Evolutionary conservation across 1,140 invertebrate genomes (phyloP), one percentile per base, ranked within the genome.

Genomic region (Drosophila kurseongensis): DNA sequence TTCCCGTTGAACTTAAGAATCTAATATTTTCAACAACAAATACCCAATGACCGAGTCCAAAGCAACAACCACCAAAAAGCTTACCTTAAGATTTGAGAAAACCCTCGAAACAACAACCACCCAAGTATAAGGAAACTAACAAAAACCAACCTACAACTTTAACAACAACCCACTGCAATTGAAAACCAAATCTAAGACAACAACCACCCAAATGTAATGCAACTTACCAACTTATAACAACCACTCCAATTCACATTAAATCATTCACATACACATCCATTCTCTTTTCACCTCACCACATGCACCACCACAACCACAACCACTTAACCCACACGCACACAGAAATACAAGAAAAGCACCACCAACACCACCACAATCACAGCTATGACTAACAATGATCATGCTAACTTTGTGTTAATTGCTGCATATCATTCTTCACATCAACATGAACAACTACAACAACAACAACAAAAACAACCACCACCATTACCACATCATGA

Each of bases 381-480:
- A 71, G 54, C 69, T 92, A 65, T 91, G 76, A 84, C 75, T 80
- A 91, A 83, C 63, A 82, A 75, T 77, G 83, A 86, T 89, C 75
- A 81, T 89, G 84, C 85, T 89, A 84, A 89, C 84, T 80, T 83
- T 84, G 38, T 88, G 86, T 82, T 91, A 84, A 91, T 91, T 85
- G 86, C 90, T 88, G 83, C 90, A 81, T 90, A 91, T 91, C 83
- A 91, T 91, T 81, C 90, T 90, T 84, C 85, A 90, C 77, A 82
- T 85, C 75, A 91, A 91, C 89, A 91, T 75, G 89, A 84, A 78
- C 65, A 80, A 77, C 84, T 73, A 72, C 86, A 78, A 78, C 74
- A 71, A 72, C 80, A 73, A 62, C 72, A 67, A 65, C 72, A 58
- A 52, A 71, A 69, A 72, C 80, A 69, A 62, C 68, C 67, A 65